These are phyloP conservation scores for Poecilobothrus nobilitatus DNA, from an alignment of 2,888 invertebrate species.

Conservation along the genomic window DNA sequence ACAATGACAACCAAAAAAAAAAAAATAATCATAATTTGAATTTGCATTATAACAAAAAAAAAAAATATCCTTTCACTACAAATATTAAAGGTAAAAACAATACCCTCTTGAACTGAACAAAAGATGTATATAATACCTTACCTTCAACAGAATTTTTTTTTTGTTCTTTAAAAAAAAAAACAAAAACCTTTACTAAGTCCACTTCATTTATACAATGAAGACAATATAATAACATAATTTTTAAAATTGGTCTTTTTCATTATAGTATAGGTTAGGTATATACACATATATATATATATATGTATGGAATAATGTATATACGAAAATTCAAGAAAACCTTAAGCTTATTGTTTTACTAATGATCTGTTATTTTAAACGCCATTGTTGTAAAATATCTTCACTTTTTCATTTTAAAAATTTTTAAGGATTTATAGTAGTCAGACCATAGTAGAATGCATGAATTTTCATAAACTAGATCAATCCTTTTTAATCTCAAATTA, in stretches of 20 bases:
- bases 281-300: no score
- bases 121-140: not conserved
- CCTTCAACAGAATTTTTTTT: no score
- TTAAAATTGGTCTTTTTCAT: no score
- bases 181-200: not conserved
- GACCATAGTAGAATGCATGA: not conserved
- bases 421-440: no score
- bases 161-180: not conserved
- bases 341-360: no score
- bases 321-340: no score
- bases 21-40: not conserved
- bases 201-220: not conserved
- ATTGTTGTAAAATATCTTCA: not conserved
- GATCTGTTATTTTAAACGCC: not conserved
- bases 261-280: no score
- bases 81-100: not conserved
- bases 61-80: not conserved
- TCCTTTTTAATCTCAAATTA: not conserved
- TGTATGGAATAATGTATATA: no score
- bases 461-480: not conserved
- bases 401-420: no score
- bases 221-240: no score
- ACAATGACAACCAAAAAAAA: no score
- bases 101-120: slow-evolving; percentile 3
- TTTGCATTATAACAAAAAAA: no score